A percentile compares a stretch with the other conserved stretches of the same genome.
phyloP scores from a whole-genome alignment of 2,888 invertebrate genomes.

The Melikaiella ostensackeni region DNA sequence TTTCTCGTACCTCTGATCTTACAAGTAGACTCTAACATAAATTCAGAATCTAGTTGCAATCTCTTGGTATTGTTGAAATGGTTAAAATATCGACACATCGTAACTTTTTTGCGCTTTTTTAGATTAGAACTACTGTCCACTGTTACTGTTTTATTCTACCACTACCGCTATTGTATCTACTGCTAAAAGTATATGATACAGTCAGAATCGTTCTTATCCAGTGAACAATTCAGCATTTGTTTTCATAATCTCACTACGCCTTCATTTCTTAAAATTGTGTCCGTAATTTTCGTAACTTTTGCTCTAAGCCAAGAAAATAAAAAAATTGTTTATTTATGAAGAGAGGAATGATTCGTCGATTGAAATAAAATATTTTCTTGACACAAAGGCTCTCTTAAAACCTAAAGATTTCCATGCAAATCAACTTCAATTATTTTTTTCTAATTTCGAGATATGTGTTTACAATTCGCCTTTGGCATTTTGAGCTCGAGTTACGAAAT shows the following conservation, averaged over 20 bases:
- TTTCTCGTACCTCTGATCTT: background rate
- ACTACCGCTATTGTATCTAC: conserved; percentile 61
- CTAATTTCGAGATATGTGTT: conserved; percentile 3
- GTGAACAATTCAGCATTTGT: conserved; percentile 51
- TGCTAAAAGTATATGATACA: conserved; percentile 67
- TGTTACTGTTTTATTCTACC: conserved; percentile 43
- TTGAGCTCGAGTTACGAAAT: background rate
- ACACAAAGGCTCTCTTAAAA: background rate
- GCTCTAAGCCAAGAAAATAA: background rate
- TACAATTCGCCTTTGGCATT: background rate
- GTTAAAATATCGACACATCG: conserved; percentile 37
- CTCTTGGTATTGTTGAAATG: background rate
- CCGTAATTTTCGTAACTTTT: background rate
- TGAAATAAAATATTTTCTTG: background rate
- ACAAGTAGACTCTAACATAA: background rate
- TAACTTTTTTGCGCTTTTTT: conserved; percentile 41
- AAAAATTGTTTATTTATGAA: background rate
- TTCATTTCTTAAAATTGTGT: conserved; percentile 33
- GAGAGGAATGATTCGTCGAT: background rate
- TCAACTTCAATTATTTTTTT: background rate
- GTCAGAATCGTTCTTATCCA: conserved; percentile 62
- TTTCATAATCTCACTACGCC: conserved; percentile 40
- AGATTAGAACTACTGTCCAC: conserved; percentile 45
- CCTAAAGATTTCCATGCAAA: background rate
- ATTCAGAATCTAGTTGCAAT: conserved; percentile 7